Evolutionary conservation across 2,888 invertebrate species (phyloP), one percentile per base, ranked within the genome.

Genomic region (Spilarctia lutea): DNA sequence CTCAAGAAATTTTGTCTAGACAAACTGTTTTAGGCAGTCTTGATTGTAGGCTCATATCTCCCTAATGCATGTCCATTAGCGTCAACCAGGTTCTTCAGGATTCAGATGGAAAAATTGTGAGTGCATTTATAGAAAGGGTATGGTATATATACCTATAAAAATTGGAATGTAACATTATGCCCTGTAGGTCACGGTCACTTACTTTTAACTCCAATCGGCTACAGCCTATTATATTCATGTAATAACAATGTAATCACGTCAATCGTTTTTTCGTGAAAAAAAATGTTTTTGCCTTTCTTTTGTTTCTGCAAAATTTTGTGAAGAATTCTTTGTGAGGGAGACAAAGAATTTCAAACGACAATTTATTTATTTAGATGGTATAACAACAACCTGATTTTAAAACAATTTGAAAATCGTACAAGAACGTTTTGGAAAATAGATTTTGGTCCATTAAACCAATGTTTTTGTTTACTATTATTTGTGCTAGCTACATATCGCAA

Each of bases 1-100:
- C 75, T 75, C 70, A 33, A 68, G 42, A 71, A 65, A 74, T 82
- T 67, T 33, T 48, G 65, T 67, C 42, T 72, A 73, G 66, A 77
- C 45, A 70, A 52, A 52, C 66, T 73, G 45, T 74, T 75, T 74
- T 42, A 20, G 52, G 27, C 0, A 0, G 72, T 72, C 60, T 63
- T 11, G 72, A 75, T 73, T 18, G 20, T 48, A 48, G 67, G 56
- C 65, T 63, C 42, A 45, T 45, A 20, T 39, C n/a, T 13, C n/a
- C 18, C 48, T 48, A 48, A 48, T 6, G 48, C 20, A 48, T 4
- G 20, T 20, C 20, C 20, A 20, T 48, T 20, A 48, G 20, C 2
- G 48, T 48, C 48, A 18, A 45, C 45, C 45, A 3, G 45, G 16
- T 18, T 18, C 45, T 45, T 45, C 8, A 20, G 24, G 2, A 52